A percentile compares a stretch with the other conserved stretches of the same genome.
Conservation (phyloP, 2,113 vertebrate species). For the Chloroceryle aenea region DNA sequence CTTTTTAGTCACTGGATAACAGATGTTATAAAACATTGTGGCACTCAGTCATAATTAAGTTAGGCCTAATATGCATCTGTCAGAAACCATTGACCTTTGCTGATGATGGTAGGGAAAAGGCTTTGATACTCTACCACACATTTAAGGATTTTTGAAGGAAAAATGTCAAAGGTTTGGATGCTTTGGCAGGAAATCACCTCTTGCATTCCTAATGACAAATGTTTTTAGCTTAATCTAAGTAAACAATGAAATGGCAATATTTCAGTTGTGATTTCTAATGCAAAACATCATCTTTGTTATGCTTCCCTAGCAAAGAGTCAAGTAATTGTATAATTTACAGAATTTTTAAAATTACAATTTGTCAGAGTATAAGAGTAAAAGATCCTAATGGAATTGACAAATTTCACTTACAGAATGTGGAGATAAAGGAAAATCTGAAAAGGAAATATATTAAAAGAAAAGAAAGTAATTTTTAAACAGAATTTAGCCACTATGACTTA, state of each 20-base stretch:
- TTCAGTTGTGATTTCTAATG: constrained; percentile 73
- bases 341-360: background rate
- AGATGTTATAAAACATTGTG: constrained; percentile 69
- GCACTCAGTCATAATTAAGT: constrained; percentile 67
- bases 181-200: constrained; percentile 77
- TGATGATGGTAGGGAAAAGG: constrained; percentile 75
- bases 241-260: constrained; percentile 84
- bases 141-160: constrained; percentile 77
- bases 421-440: background rate
- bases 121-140: constrained; percentile 73
- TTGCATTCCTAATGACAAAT: constrained; percentile 71
- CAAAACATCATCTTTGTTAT: constrained; percentile 66
- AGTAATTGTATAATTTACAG: background rate
- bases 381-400: background rate
- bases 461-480: background rate
- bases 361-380: background rate
- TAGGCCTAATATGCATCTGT: constrained; percentile 79
- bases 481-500: background rate
- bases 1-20: constrained; percentile 61
- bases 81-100: constrained; percentile 76
- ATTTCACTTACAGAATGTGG: background rate
- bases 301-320: background rate
- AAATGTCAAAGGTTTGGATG: constrained; percentile 82
- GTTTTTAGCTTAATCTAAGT: constrained; percentile 82
- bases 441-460: background rate